A percentile compares a stretch with the other conserved stretches of the same genome.
These are phyloP conservation scores for Stramonita haemastoma DNA, from an alignment of 2,888 invertebrate species.

Conservation along the genomic window DNA sequence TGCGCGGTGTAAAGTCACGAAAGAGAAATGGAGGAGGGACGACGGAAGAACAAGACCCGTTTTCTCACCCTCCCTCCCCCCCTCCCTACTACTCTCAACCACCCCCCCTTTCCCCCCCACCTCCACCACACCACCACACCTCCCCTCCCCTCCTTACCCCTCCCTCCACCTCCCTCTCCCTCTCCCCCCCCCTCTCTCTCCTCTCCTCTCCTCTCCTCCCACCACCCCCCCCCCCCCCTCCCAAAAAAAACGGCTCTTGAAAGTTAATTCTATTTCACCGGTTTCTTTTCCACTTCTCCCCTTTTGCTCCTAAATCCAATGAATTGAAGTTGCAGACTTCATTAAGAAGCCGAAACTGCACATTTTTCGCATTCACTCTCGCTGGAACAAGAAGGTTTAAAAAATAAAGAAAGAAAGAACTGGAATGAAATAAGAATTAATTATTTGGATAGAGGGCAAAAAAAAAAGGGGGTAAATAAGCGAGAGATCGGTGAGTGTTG, in stretches of 20 bases:
- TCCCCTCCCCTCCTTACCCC: too few species aligned
- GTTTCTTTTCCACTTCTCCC: conserved; percentile 28
- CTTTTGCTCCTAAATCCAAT: conserved; percentile 29
- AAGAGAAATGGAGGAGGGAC: too few species aligned
- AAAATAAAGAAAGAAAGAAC: neutral
- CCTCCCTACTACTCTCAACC: too few species aligned
- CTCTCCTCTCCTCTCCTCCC: neutral
- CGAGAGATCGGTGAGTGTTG: conserved; percentile 14
- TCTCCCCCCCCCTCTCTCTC: too few species aligned
- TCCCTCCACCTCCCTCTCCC: too few species aligned
- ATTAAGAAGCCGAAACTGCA: conserved; percentile 35
- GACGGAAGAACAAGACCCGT: too few species aligned
- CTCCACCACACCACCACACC: too few species aligned
- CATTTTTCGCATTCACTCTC: conserved; percentile 26
- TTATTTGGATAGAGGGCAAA: conserved; percentile 35
- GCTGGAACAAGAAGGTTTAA: neutral
- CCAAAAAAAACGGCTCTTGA: neutral
- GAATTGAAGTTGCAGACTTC: conserved; percentile 35
- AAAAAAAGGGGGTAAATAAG: conserved; percentile 31
- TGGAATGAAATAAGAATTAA: conserved; percentile 32
- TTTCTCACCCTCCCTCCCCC: too few species aligned
- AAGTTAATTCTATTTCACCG: conserved; percentile 36
- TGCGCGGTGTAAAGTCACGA: neutral
- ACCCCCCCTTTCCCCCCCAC: too few species aligned
- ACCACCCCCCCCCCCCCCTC: too few species aligned